Base-by-base conservation (phyloP, 2,113 vertebrate species). In the Galemys pyrenaicus region DNA sequence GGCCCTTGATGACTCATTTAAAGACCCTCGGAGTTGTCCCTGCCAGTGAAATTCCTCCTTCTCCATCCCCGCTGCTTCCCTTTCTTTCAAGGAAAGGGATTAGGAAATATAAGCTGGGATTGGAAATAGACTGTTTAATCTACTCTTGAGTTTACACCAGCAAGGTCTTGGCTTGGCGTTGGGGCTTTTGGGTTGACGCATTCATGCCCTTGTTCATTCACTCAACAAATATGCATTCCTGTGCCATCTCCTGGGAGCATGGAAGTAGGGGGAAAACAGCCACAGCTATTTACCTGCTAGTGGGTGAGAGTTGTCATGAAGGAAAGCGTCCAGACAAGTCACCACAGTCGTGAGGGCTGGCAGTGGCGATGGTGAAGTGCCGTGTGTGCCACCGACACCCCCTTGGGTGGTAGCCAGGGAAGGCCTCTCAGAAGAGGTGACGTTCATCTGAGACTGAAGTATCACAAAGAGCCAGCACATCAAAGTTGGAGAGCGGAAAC, bases 1-100 rank as follows among this genome's bases (percentile, higher is more conserved):
- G 11, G 77, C 39, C 82, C 19, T 1, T 41, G 35, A 92, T 95
- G 96, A 97, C 89, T 98, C 91, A 92, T 95, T 97, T 88, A 87
- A 87, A 93, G 97, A 44, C n/a, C 37, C 30, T 82, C 41, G 12
- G 35, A 75, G 35, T 70, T 0, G 0, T 46, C 95, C 74, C 95
- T 83, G 93, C 92, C 64, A 32, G 30, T 46, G 84, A 93, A 96
- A 85, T 41, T 51, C 44, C 71, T 56, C 91, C n/a, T 51, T 67
- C 73, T 80, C 56, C 37, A 3, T n/a, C 49, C n/a, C 30, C 32
- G 46, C 41, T 70, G 67, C 11, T 49, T 95, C 78, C 68, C 85
- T 91, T 71, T 96, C 89, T 82, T 49, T 24, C 51, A 94, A 94
- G 68, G 41, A 87, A 83, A 0, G 30, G 73, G 95, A 91, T 83